These are phyloP conservation scores for Cydia strobilella DNA, from an alignment of 1,140 invertebrate species.

Conservation along the genomic window DNA sequence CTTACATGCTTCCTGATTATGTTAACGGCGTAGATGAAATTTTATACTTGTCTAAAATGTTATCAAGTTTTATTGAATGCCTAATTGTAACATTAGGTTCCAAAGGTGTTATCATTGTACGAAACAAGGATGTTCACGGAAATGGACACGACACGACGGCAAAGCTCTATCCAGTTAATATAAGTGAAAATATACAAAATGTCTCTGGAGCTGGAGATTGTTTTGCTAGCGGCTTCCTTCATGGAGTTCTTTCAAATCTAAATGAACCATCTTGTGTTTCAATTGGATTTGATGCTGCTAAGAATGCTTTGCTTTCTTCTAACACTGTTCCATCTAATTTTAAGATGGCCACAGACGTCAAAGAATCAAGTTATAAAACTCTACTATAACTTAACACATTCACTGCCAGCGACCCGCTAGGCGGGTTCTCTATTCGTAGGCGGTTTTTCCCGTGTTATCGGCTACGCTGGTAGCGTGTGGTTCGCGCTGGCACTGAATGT, in stretches of 20 bases:
- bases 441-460: too few species aligned
- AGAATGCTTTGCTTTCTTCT: constrained; percentile 75
- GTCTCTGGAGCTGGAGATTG: constrained; percentile 85
- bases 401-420: too few species aligned
- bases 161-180: constrained; percentile 74
- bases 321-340: constrained; percentile 75
- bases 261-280: constrained; percentile 78
- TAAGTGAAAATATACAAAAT: constrained; percentile 77
- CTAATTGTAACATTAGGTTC: constrained; percentile 81
- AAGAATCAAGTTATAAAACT: constrained; percentile 9
- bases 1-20: constrained; percentile 38
- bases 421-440: too few species aligned
- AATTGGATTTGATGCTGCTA: constrained; percentile 80
- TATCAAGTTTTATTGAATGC: constrained; percentile 52
- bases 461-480: too few species aligned
- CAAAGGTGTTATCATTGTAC: constrained; percentile 79
- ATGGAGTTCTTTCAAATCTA: constrained; percentile 73
- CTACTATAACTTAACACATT: background rate
- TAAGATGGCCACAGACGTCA: background rate
- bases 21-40: constrained; percentile 75
- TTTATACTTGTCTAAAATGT: constrained; percentile 52
- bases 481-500: too few species aligned
- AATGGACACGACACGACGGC: constrained; percentile 39
- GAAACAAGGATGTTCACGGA: constrained; percentile 42
- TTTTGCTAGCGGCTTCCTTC: constrained; percentile 82